A percentile compares a stretch with the other conserved stretches of the same genome.
phyloP scores from a whole-genome alignment of 1,140 invertebrate species.

The Brachionus sp. region DNA sequence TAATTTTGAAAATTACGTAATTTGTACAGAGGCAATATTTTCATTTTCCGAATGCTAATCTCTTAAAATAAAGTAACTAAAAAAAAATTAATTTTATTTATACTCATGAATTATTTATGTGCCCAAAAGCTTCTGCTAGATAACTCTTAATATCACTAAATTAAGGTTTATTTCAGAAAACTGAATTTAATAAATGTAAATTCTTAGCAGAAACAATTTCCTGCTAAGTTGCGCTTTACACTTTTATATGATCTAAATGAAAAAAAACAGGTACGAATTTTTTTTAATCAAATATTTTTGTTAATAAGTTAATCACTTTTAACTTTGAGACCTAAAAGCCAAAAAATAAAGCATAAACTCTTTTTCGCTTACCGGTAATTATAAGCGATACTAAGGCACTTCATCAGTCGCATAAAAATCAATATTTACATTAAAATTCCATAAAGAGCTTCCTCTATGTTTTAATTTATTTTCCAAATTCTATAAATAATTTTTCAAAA shows the following conservation, averaged over 20 bases:
- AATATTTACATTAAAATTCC: slow-evolving; percentile 1
- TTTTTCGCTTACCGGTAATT: not conserved
- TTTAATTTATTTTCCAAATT: not conserved
- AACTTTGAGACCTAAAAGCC: not conserved
- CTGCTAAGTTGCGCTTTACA: too few species aligned
- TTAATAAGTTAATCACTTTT: not conserved
- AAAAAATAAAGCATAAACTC: not conserved
- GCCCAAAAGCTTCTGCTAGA: not conserved
- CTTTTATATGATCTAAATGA: not conserved
- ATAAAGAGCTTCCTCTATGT: not conserved
- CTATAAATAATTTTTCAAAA: not conserved
- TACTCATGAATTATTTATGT: not conserved
- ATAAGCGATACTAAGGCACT: not conserved
- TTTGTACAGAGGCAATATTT: not conserved
- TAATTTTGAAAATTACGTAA: not conserved
- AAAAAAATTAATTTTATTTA: not conserved
- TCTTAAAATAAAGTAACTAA: not conserved
- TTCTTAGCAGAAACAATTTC: not conserved
- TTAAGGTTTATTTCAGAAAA: not conserved
- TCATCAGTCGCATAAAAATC: not conserved
- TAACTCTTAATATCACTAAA: not conserved
- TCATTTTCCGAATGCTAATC: not conserved
- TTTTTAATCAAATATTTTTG: not conserved
- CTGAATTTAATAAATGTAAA: not conserved
- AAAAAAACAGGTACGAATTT: not conserved